Percentiles rank a stretch among this genome's conserved stretches.
Conservation (phyloP, 2,113 vertebrate genomes). For the Papio anubis region DNA sequence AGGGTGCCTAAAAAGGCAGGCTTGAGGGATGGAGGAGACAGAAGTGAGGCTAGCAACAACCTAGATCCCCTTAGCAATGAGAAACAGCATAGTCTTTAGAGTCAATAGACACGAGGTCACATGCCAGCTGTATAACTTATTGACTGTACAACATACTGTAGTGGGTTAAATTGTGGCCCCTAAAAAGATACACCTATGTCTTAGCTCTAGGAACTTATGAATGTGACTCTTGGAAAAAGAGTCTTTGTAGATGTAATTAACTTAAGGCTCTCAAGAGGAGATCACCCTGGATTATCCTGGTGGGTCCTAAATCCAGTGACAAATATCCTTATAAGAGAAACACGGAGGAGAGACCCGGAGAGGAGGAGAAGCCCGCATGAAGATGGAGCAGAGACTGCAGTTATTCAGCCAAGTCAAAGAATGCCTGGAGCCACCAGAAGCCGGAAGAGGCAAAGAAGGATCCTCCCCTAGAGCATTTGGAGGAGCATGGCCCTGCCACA, state of each 20-base stretch:
- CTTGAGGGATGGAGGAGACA: not conserved
- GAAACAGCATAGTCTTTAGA: not conserved
- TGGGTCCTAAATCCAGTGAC: not conserved
- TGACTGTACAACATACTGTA: not conserved
- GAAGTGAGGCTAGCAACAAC: not conserved
- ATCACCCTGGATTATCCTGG: not conserved
- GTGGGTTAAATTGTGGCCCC: not conserved
- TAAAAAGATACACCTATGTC: not conserved
- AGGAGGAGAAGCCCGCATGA: not conserved
- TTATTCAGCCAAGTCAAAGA: not conserved
- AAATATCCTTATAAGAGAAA: not conserved
- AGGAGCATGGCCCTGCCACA: fast-evolving
- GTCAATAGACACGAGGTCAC: too few relatives aligned
- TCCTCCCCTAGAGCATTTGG: too few relatives aligned
- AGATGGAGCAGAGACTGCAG: not conserved
- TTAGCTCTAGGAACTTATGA: not conserved
- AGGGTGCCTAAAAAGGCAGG: not conserved
- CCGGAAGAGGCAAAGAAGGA: not conserved
- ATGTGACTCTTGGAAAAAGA: not conserved
- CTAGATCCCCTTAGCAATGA: not conserved
- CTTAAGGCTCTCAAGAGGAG: not conserved
- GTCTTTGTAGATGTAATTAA: not conserved
- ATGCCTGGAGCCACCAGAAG: not conserved
- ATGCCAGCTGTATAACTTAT: not conserved
- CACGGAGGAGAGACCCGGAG: not conserved